Conservation (phyloP, 2,888 invertebrate genomes). For the Flabesymbios commensalis region DNA sequence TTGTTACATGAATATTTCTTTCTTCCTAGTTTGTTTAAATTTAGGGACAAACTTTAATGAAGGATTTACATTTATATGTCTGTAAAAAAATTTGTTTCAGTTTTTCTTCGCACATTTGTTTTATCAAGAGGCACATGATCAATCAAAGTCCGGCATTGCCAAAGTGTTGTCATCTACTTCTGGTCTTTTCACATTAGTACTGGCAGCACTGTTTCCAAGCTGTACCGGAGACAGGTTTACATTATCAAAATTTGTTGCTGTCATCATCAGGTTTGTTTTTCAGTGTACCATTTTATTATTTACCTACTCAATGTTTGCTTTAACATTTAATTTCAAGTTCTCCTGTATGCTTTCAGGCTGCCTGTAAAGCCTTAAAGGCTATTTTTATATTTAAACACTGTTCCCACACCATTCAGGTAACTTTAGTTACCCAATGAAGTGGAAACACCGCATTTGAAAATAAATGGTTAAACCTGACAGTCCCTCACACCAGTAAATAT, state of each 20-base stretch:
- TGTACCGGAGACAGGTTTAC: slow-evolving; percentile 81
- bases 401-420: too few relatives aligned
- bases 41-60: not conserved
- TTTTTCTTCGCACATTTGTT: slow-evolving; percentile 95
- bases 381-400: too few relatives aligned
- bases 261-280: slow-evolving; percentile 62
- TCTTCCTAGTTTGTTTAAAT: not conserved
- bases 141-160: slow-evolving; percentile 83
- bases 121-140: slow-evolving; percentile 77
- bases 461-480: too few relatives aligned
- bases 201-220: slow-evolving; percentile 86
- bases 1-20: not conserved
- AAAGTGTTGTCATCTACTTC: slow-evolving; percentile 87
- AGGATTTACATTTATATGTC: not conserved
- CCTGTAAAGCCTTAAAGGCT: too few relatives aligned
- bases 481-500: too few relatives aligned
- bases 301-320: too few relatives aligned
- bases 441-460: too few relatives aligned
- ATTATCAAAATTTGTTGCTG: slow-evolving; percentile 81
- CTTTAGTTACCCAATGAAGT: too few relatives aligned
- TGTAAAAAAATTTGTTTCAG: slow-evolving; percentile 66
- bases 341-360: too few relatives aligned
- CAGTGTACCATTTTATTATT: not conserved
- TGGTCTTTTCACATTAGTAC: slow-evolving; percentile 83
- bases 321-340: too few relatives aligned